These are phyloP conservation scores for Cydia amplana DNA, from an alignment of 1,140 invertebrate species.

Conservation along the genomic window DNA sequence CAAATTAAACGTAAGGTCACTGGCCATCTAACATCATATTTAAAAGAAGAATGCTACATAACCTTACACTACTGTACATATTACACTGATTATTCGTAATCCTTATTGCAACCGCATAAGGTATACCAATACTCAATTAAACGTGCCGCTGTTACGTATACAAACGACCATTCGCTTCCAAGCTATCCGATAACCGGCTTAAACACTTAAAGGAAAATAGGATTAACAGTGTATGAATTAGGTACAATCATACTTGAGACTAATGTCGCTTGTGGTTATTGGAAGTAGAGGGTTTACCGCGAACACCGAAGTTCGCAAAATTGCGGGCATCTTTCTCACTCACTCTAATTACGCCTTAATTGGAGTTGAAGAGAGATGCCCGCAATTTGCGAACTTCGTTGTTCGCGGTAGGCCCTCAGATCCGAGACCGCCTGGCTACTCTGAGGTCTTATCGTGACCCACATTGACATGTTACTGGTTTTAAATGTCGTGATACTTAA, in stretches of 20 bases:
- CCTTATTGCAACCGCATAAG: background rate
- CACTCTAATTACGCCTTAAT: no score
- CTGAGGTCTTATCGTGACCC: background rate
- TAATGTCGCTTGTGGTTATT: background rate
- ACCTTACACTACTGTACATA: background rate
- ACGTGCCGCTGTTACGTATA: background rate
- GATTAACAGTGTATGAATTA: background rate
- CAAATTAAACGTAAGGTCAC: constrained; percentile 7
- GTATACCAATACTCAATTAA: background rate
- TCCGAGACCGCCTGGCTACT: constrained; percentile 2
- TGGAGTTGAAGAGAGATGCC: no score
- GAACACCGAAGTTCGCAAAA: no score
- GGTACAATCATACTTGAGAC: background rate
- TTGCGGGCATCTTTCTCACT: no score
- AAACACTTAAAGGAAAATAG: background rate
- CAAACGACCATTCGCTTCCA: background rate
- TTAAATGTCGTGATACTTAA: constrained; percentile 8
- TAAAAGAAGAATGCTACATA: background rate
- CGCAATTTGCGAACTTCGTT: no score
- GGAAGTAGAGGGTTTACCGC: no score
- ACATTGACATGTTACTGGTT: background rate
- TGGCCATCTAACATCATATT: background rate
- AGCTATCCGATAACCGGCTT: background rate
- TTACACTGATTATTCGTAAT: background rate
- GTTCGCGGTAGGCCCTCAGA: background rate